A percentile compares a stretch with the other conserved stretches of the same genome.
These are phyloP conservation scores for Allophyes oxyacanthae DNA, from an alignment of 2,888 invertebrate genomes.

Conservation along the genomic window DNA sequence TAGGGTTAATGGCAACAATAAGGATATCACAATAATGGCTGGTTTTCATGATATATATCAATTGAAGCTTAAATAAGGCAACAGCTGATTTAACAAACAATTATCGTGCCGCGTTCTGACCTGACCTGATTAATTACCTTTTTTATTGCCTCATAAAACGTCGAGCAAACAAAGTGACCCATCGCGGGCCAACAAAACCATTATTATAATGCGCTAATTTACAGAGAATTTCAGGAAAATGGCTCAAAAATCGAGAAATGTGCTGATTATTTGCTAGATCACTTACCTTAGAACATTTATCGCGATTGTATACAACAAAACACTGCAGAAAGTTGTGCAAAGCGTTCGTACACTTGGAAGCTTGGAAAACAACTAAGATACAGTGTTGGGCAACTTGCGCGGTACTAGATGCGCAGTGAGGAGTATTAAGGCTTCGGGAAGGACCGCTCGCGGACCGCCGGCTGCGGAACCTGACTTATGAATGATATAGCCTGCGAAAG, in stretches of 20 bases:
- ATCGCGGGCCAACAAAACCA: not conserved
- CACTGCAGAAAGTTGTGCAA: slow-evolving; percentile 55
- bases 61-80: slow-evolving; percentile 13
- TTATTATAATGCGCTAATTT: not conserved
- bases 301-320: slow-evolving; percentile 73
- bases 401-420: slow-evolving; percentile 67
- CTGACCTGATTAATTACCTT: slow-evolving; percentile 54
- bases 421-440: slow-evolving; percentile 29
- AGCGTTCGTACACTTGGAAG: slow-evolving; percentile 63
- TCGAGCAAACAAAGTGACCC: slow-evolving; percentile 4
- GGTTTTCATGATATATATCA: slow-evolving; percentile 7
- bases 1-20: not conserved
- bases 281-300: slow-evolving; percentile 85
- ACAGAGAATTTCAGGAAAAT: slow-evolving; percentile 3
- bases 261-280: not conserved
- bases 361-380: slow-evolving; percentile 79
- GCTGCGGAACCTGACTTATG: slow-evolving; percentile 73
- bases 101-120: slow-evolving; percentile 27
- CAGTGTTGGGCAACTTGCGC: slow-evolving; percentile 59
- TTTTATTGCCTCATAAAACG: slow-evolving; percentile 46
- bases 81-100: slow-evolving; percentile 42
- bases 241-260: slow-evolving; percentile 20
- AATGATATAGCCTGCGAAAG: slow-evolving; percentile 73
- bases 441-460: slow-evolving; percentile 53
- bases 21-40: too few species aligned